phyloP scores from a whole-genome alignment of 2,888 invertebrate species.

The Drosophila testacea region DNA sequence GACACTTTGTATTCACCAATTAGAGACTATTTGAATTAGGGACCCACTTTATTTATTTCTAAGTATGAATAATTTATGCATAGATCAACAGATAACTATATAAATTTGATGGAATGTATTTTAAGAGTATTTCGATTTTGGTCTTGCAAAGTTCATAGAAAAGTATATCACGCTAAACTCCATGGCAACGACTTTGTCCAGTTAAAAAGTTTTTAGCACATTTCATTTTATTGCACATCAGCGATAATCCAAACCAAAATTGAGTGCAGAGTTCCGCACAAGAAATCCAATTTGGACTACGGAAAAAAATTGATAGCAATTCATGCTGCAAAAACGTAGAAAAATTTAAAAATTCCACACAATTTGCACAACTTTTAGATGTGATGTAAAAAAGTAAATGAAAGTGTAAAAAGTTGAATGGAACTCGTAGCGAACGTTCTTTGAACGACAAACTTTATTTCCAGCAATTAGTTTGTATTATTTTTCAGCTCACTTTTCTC shows the following conservation, averaged over 20 bases:
- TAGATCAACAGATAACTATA: not conserved
- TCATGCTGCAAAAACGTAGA: conserved; percentile 38
- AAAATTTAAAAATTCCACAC: conserved; percentile 60
- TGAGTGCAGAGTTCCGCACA: conserved; percentile 53
- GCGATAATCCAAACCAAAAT: conserved; percentile 76
- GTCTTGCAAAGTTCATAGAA: not conserved
- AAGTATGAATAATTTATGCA: too few relatives aligned
- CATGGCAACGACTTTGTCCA: conserved; percentile 42
- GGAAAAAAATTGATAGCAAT: conserved; percentile 34
- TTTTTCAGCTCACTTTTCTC: conserved; percentile 60
- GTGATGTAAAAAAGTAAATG: conserved; percentile 32
- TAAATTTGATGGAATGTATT: conserved; percentile 1
- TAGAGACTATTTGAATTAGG: too few relatives aligned
- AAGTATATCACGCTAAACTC: conserved; percentile 24
- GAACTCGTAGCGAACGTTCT: conserved; percentile 47
- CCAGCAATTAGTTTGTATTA: conserved; percentile 73
- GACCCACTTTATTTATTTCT: too few relatives aligned
- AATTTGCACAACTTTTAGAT: conserved; percentile 64
- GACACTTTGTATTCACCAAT: too few relatives aligned
- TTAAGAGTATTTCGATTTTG: not conserved
- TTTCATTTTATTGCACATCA: conserved; percentile 71
- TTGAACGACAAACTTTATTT: conserved; percentile 70
- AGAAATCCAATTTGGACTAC: conserved; percentile 55
- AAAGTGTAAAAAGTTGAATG: conserved; percentile 52
- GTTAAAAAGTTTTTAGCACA: conserved; percentile 60